A percentile compares a stretch with the other conserved stretches of the same genome.
Evolutionary conservation across 2,113 vertebrate genomes (phyloP).

Genomic region (Otolemur garnettii): DNA sequence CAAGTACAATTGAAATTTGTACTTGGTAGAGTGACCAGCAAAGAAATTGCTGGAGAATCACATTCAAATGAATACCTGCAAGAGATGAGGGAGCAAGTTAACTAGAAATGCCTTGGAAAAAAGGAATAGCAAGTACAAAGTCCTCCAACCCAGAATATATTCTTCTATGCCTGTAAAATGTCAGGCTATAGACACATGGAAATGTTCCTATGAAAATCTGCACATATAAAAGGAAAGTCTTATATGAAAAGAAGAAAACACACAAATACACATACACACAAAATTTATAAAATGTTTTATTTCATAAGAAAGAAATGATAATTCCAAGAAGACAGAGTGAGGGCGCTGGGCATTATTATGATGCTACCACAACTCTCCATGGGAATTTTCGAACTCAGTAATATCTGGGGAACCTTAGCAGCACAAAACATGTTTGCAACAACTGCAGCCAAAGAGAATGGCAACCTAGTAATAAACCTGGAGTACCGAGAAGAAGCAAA

Average conservation of each 20-base stretch:
- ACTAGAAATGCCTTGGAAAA: background rate
- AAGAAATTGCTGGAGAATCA: background rate
- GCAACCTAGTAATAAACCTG: background rate
- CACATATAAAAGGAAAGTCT: background rate
- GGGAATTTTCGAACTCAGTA: background rate
- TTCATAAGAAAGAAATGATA: background rate
- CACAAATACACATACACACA: background rate
- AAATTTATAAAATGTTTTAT: background rate
- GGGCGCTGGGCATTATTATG: background rate
- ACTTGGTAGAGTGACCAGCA: background rate
- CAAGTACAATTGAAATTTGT: background rate
- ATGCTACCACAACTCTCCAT: background rate
- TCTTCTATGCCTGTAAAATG: background rate
- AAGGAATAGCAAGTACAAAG: constrained; percentile 29
- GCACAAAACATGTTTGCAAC: background rate
- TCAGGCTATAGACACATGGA: background rate
- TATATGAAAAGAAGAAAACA: constrained; percentile 41
- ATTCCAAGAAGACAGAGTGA: background rate
- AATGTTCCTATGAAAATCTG: constrained; percentile 20
- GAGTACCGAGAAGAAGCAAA: background rate
- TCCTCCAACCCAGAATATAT: background rate
- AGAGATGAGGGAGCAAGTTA: background rate
- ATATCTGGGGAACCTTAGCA: background rate
- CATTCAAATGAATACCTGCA: background rate
- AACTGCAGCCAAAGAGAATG: background rate